Evolutionary conservation across 2,113 vertebrate genomes (phyloP), one percentile per base, ranked within the genome.

Genomic region (Myotis davidii): DNA sequence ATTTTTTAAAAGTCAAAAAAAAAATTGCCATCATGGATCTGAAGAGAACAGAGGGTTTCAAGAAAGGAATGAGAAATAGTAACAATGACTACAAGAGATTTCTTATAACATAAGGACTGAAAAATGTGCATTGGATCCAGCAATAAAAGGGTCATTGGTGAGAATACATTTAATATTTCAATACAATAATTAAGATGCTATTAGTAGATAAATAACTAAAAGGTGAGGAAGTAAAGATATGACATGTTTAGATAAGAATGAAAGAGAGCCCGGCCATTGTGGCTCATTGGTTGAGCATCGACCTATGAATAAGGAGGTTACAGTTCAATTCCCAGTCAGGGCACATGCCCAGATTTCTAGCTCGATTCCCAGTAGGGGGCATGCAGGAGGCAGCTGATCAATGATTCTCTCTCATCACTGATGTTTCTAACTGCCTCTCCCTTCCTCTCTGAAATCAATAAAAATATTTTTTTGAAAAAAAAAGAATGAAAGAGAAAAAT

Each of bases 401-500:
- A 61, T 61, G 59, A 61, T 61, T 61, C 11, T 61, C 59, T 61
- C 59, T 61, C 59, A 61, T 61, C 23, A 27, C 25, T 61, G 59
- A 61, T 61, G 59, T 61, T 61, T 27, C 59, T 61, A 61, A 27
- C 11, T 61, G 23, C 59, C 59, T 61, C 59, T 61, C 9, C 56
- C 21, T 59, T 61, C 25, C 23, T 61, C 59, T 61, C 25, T 61
- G 59, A 61, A 61, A 61, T 61, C 59, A 61, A 61, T 27, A 61
- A 61, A 59, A 25, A 59, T 17, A 7, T 56, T 9, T 56, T 56
- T 56, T 20, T 25, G 42, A 8, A 8, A 1, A 25, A 25, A 59
- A 25, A 32, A 85, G 34, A 76, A 92, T 39, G 56, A 92, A 27
- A 79, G 29, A 48, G 45, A 91, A 90, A 94, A 88, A 64, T 74